Evolutionary conservation across 2,797 vertebrate genomes (phyloP).

Genomic region (Microctenopoma lineatum): DNA sequence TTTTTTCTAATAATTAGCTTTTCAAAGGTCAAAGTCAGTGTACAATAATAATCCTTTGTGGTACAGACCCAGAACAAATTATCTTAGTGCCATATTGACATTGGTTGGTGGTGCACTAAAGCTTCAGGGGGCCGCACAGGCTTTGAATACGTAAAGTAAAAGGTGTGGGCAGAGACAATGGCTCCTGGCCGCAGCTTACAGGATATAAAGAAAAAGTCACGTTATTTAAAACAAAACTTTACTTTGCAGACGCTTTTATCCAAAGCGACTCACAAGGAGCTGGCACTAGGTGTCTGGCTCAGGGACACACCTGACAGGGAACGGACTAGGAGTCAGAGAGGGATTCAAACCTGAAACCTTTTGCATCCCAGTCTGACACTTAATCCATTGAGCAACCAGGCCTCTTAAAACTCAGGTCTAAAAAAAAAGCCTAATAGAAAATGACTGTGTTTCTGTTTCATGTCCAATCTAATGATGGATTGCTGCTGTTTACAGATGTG

Average conservation of each 20-base stretch:
- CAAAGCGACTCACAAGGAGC: too few relatives aligned
- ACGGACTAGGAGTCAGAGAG: too few relatives aligned
- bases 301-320: too few relatives aligned
- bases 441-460: not conserved
- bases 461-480: not conserved
- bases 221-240: constrained; percentile 20
- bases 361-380: too few relatives aligned
- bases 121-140: constrained; percentile 35
- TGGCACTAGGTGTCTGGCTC: too few relatives aligned
- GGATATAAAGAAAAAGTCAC: not conserved
- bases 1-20: constrained; percentile 39
- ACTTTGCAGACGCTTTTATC: too few relatives aligned
- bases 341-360: too few relatives aligned
- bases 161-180: constrained; percentile 38
- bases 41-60: constrained; percentile 58
- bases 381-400: too few relatives aligned
- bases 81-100: constrained; percentile 50
- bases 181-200: constrained; percentile 19
- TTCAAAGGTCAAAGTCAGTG: constrained; percentile 51
- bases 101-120: constrained; percentile 36
- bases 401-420: too few relatives aligned
- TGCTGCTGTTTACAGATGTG: constrained; percentile 26
- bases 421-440: not conserved
- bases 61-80: constrained; percentile 55
- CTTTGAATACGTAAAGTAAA: constrained; percentile 42